Conservation (phyloP, 2,113 vertebrate genomes). For the Melanotaenia duboulayi region DNA sequence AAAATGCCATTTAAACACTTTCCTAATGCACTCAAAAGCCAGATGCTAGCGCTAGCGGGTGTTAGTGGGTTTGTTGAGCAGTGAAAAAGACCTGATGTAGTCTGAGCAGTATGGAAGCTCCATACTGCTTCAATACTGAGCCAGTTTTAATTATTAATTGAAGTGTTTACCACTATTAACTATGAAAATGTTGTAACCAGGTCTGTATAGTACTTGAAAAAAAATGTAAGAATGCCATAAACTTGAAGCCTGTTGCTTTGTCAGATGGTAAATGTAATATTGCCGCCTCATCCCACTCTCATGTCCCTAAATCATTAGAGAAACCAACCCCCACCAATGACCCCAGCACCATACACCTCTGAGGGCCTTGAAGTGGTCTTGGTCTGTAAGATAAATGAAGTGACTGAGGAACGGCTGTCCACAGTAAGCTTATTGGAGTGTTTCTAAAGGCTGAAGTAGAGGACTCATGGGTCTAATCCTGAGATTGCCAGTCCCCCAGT, state of each 20-base stretch:
- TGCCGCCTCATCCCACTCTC: constrained; percentile 11
- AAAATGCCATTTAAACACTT: no score
- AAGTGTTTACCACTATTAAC: neutral
- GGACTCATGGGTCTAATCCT: constrained; percentile 25
- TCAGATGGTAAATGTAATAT: constrained; percentile 22
- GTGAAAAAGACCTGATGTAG: no score
- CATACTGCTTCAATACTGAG: no score
- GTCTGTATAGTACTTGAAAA: neutral
- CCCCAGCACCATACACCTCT: constrained; percentile 44
- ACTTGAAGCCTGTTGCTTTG: constrained; percentile 11
- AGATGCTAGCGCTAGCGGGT: no score
- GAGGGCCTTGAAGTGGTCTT: constrained; percentile 65
- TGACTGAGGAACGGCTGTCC: constrained; percentile 62
- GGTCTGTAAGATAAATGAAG: constrained; percentile 68
- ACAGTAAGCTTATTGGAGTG: constrained; percentile 62
- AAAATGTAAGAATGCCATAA: neutral
- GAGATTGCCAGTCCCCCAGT: constrained; percentile 28
- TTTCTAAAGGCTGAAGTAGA: constrained; percentile 34
- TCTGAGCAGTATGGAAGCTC: no score
- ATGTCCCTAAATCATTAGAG: constrained; percentile 14
- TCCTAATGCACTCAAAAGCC: no score
- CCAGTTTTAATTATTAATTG: neutral
- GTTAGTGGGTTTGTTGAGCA: no score
- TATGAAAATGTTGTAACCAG: neutral
- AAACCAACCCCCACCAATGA: constrained; percentile 45